Percentiles rank a stretch among this genome's conserved stretches.
These are phyloP conservation scores for Lasioglossum figueresi DNA, from an alignment of 2,888 invertebrate species.

Conservation along the genomic window DNA sequence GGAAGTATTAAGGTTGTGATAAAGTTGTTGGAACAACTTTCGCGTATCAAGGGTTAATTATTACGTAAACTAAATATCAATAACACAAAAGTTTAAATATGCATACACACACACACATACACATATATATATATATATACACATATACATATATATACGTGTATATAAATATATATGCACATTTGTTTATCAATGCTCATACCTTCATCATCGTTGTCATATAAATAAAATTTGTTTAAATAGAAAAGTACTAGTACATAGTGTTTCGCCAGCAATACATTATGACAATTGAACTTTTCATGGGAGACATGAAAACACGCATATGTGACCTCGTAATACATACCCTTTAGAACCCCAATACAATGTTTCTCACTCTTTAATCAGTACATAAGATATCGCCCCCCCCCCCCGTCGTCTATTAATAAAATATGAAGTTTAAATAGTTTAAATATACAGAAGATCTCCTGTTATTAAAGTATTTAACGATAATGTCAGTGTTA, in stretches of 20 bases:
- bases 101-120: conserved; percentile 7
- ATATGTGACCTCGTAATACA: conserved; percentile 43
- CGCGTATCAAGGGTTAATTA: conserved; percentile 32
- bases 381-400: conserved; percentile 46
- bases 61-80: conserved; percentile 49
- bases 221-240: conserved; percentile 56
- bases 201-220: conserved; percentile 23
- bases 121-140: neutral
- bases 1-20: conserved; percentile 58
- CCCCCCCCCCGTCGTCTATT: neutral
- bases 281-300: conserved; percentile 50
- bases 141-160: neutral
- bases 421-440: conserved; percentile 45
- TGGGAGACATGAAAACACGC: conserved; percentile 57
- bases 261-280: conserved; percentile 51
- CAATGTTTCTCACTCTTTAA: conserved; percentile 50
- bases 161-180: conserved; percentile 30
- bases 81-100: conserved; percentile 37
- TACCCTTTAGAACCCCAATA: conserved; percentile 44
- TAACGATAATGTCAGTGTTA: conserved; percentile 18
- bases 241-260: conserved; percentile 48
- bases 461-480: conserved; percentile 30
- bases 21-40: conserved; percentile 47
- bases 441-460: conserved; percentile 41
- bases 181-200: conserved; percentile 6